A percentile compares a stretch with the other conserved stretches of the same genome.
Conservation (phyloP, 2,797 vertebrate species). For the Nothura maculosa region DNA sequence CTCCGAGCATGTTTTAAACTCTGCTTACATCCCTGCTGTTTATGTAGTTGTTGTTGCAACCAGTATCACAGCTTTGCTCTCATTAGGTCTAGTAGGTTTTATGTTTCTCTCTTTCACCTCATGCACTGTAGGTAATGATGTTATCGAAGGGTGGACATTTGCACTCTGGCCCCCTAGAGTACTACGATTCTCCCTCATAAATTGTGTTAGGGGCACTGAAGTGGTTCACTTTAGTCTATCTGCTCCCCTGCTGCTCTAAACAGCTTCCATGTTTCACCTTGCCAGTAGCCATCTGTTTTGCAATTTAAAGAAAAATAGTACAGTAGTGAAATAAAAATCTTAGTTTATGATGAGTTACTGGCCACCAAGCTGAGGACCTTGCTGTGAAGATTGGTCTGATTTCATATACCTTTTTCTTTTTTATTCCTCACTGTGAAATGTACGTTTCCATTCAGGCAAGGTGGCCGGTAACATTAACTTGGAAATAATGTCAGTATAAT, state of each 20-base stretch:
- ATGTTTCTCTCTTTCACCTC: not conserved
- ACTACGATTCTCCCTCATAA: not conserved
- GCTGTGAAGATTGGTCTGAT: not conserved
- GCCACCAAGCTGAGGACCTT: not conserved
- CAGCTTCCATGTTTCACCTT: not conserved
- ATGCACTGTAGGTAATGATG: not conserved
- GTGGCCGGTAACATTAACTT: slow-evolving; percentile 11
- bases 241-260: not conserved
- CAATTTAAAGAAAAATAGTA: not conserved
- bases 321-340: not conserved
- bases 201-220: not conserved
- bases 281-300: not conserved
- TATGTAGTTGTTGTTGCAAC: slow-evolving; percentile 10
- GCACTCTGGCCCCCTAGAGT: not conserved
- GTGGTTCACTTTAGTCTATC: not conserved
- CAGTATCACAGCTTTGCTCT: slow-evolving; percentile 16
- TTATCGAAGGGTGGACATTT: slow-evolving; percentile 23
- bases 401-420: not conserved
- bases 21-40: slow-evolving; percentile 34
- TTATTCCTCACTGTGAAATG: not conserved
- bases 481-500: slow-evolving; percentile 21
- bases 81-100: slow-evolving; percentile 1
- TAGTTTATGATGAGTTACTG: not conserved
- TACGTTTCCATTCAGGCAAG: not conserved
- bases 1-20: not conserved